Percentiles rank a stretch among this genome's conserved stretches.
phyloP scores from a whole-genome alignment of 2,888 invertebrate genomes.

The Trissonchulus latispiculum region DNA sequence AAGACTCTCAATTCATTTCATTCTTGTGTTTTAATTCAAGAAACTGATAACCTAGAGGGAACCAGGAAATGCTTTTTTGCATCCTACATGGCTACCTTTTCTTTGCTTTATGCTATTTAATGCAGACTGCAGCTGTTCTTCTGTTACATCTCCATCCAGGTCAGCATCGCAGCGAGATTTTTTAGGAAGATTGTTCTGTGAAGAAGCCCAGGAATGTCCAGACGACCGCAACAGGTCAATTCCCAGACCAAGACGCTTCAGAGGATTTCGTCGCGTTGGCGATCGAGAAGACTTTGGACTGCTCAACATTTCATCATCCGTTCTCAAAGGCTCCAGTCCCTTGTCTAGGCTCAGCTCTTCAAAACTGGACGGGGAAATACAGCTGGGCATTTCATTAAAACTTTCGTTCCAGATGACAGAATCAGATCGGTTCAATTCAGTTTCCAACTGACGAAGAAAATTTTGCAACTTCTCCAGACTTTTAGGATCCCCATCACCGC shows the following conservation, averaged over 20 bases:
- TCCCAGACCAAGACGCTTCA: neutral
- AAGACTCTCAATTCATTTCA: no score
- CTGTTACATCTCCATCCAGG: neutral
- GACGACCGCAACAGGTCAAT: neutral
- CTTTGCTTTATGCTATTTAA: neutral
- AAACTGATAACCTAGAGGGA: no score
- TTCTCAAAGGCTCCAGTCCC: neutral
- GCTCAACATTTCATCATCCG: neutral
- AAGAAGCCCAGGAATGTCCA: neutral
- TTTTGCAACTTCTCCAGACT: neutral
- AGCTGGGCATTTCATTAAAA: conserved; percentile 8
- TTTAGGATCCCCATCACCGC: neutral
- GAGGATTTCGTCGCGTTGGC: neutral
- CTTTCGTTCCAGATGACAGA: conserved; percentile 2
- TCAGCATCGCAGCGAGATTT: neutral
- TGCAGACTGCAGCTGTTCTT: neutral
- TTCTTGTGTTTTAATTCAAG: no score
- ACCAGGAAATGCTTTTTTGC: no score
- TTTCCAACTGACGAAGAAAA: neutral
- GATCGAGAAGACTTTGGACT: neutral
- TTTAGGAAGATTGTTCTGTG: neutral
- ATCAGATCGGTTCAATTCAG: neutral
- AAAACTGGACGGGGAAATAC: neutral
- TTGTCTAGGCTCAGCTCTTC: neutral
- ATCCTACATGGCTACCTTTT: no score